A percentile compares a stretch with the other conserved stretches of the same genome.
Conservation (phyloP, 2,113 vertebrate species). For the Antechinus flavipes region DNA sequence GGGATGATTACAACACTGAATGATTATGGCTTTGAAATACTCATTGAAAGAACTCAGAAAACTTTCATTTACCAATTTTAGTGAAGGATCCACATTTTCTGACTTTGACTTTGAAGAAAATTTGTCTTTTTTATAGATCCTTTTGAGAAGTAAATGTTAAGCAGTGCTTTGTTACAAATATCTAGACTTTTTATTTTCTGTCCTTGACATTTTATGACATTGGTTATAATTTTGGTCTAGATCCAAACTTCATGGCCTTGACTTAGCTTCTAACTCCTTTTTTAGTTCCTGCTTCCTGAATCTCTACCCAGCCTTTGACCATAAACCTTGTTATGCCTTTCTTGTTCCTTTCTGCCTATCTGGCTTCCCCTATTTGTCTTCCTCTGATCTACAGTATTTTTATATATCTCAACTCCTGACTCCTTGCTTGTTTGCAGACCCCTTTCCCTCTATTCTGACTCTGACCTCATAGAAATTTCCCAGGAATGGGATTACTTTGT, state of each 20-base stretch:
- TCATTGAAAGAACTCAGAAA: conserved; percentile 33
- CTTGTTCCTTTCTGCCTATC: background rate
- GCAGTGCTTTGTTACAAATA: background rate
- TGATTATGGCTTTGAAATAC: background rate
- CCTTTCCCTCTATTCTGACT: background rate
- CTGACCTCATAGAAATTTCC: background rate
- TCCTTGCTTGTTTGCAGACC: background rate
- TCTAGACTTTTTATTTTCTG: background rate
- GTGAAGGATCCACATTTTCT: background rate
- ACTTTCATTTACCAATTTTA: conserved; percentile 37
- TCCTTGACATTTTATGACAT: background rate
- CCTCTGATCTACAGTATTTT: background rate
- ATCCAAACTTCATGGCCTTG: background rate
- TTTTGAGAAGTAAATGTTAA: background rate
- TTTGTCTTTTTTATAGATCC: background rate
- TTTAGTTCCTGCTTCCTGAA: background rate
- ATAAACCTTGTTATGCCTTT: background rate
- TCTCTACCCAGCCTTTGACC: background rate
- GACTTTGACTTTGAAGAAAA: conserved; percentile 28
- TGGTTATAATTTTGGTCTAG: background rate
- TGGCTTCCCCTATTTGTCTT: background rate
- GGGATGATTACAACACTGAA: background rate
- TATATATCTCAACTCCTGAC: background rate
- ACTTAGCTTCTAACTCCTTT: background rate
- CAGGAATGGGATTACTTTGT: background rate